Conservation (phyloP, 2,888 invertebrate genomes). For the Machimus atricapillus region DNA sequence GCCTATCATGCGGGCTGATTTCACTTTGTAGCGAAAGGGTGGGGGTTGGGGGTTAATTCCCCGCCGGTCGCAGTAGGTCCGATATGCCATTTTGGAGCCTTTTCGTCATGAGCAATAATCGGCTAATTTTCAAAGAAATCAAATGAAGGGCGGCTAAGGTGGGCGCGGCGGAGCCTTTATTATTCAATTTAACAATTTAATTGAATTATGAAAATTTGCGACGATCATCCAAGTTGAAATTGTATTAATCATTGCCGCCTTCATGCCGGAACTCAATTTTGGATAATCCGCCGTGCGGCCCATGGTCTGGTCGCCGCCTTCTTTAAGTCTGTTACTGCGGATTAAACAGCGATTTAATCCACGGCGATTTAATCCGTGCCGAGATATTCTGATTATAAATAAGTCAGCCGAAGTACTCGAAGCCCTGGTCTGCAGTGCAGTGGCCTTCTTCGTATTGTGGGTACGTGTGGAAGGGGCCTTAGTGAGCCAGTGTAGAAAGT, state of each 20-base stretch:
- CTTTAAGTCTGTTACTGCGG: not conserved
- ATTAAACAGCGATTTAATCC: constrained; percentile 1
- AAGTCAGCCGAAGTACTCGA: not conserved
- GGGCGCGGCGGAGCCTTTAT: not conserved
- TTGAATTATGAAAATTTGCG: constrained; percentile 23
- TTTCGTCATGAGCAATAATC: constrained; percentile 18
- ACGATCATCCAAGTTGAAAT: constrained; percentile 23
- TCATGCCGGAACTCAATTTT: not conserved
- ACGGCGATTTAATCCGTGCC: not conserved
- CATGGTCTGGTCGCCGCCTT: not conserved
- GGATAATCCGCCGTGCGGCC: not conserved
- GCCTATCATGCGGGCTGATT: constrained; percentile 11
- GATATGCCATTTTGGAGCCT: not conserved
- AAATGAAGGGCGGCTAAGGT: not conserved
- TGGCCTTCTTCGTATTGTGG: not conserved
- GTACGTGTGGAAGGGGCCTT: not conserved
- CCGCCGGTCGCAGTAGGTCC: not conserved
- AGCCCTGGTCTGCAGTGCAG: not conserved
- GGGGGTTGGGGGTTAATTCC: not conserved
- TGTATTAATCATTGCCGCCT: constrained; percentile 26
- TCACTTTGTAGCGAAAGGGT: not conserved
- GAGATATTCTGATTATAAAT: not conserved
- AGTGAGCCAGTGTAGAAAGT: not conserved
- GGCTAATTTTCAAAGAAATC: not conserved
- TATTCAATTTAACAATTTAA: constrained; percentile 24